A percentile compares a stretch with the other conserved stretches of the same genome.
phyloP scores from a whole-genome alignment of 2,797 vertebrate species.

The Ciconia nigra region DNA sequence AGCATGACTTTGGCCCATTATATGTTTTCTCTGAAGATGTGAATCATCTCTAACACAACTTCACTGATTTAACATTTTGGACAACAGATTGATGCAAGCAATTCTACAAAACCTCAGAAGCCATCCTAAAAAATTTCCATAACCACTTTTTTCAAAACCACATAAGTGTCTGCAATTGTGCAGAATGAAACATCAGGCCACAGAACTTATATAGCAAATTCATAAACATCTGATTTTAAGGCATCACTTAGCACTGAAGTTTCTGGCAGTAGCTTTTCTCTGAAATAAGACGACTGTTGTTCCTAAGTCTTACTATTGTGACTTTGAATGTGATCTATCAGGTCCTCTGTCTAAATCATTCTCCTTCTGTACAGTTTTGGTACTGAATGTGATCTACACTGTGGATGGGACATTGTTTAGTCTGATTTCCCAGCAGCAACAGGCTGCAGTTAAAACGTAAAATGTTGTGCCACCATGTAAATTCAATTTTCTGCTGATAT shows the following conservation, averaged over 20 bases:
- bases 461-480: background rate
- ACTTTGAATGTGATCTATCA: background rate
- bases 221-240: background rate
- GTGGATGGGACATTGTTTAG: background rate
- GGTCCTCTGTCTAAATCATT: background rate
- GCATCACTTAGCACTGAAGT: background rate
- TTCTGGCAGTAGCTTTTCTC: background rate
- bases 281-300: background rate
- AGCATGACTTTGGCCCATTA: background rate
- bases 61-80: background rate
- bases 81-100: background rate
- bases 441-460: background rate
- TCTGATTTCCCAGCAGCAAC: background rate
- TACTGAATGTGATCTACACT: background rate
- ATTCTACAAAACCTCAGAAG: background rate
- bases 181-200: background rate
- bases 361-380: background rate
- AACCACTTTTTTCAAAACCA: background rate
- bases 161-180: background rate
- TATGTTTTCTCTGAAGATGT: constrained; percentile 27
- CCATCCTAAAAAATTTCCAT: background rate
- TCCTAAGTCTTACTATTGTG: background rate
- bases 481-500: background rate
- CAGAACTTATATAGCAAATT: background rate
- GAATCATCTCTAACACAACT: background rate